Percentiles rank a stretch among this genome's conserved stretches.
phyloP scores from a whole-genome alignment of 2,888 invertebrate species.

The Osmoderma eremita region DNA sequence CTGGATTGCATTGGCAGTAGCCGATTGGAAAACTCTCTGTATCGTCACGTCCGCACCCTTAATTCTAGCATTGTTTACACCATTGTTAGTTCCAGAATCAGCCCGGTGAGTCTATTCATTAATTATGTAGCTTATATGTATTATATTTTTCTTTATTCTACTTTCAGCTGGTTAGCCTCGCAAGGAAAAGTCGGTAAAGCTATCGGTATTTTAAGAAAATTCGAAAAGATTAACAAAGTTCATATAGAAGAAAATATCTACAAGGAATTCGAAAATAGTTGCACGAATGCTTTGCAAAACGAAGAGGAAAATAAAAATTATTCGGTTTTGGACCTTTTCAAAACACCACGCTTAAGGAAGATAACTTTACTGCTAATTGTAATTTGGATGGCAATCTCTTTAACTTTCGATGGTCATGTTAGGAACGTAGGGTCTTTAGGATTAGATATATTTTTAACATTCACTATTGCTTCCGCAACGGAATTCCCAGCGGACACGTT shows the following conservation, averaged over 20 bases:
- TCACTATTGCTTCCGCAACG: slow-evolving; percentile 84
- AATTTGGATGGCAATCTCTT: slow-evolving; percentile 90
- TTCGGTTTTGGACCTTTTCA: slow-evolving; percentile 84
- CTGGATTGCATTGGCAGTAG: slow-evolving; percentile 84
- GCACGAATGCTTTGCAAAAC: slow-evolving; percentile 74
- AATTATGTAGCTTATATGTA: neutral
- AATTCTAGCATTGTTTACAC: slow-evolving; percentile 75
- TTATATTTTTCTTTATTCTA: slow-evolving; percentile 33
- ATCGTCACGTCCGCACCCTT: slow-evolving; percentile 83
- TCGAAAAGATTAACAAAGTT: slow-evolving; percentile 81
- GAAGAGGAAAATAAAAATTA: slow-evolving; percentile 77
- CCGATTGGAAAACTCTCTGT: slow-evolving; percentile 83
- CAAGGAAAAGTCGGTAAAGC: slow-evolving; percentile 86
- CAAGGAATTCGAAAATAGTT: slow-evolving; percentile 76
- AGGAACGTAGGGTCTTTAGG: slow-evolving; percentile 87
- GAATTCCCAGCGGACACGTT: slow-evolving; percentile 87
- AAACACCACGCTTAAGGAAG: slow-evolving; percentile 78
- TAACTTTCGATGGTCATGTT: slow-evolving; percentile 90
- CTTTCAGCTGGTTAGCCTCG: slow-evolving; percentile 82
- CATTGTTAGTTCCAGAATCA: slow-evolving; percentile 84
- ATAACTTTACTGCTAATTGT: slow-evolving; percentile 82
- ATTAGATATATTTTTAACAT: slow-evolving; percentile 81
- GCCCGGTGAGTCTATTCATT: slow-evolving; percentile 70
- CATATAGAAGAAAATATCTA: slow-evolving; percentile 79
- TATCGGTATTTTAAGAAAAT: slow-evolving; percentile 78